Evolutionary conservation across 2,113 vertebrate genomes (phyloP), one percentile per base, ranked within the genome.

Genomic region (Hemicordylus capensis): DNA sequence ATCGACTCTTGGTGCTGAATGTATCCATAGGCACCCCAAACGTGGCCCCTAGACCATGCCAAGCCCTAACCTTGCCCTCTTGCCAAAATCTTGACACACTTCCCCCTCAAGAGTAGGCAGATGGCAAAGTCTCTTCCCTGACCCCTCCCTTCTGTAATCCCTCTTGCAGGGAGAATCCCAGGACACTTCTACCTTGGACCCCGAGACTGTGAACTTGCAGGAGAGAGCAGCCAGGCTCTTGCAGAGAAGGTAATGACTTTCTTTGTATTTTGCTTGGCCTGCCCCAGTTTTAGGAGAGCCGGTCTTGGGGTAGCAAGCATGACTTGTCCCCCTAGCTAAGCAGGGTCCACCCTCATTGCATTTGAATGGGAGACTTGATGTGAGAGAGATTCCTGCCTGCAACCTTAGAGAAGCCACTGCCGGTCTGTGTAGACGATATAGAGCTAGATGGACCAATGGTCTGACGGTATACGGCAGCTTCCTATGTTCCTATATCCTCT

Each of bases 121-220:
- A 17, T 51, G 73, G 46, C 46, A 46, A 28, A 75, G 19, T 56
- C 17, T 59, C 63, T 46, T 26, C 17, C n/a, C 14, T 64, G 28
- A 37, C 39, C 26, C 66, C 51, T 56, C 20, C 22, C 31, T 42
- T 37, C 17, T 58, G 51, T 79, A 14, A 39, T 0, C 0, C 70
- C 0, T 69, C 26, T 63, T 88, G 46, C 88, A 94, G 48, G 75
- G 96, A 96, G 75, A 85, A 79, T 89, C 93, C 61, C 97, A 95
- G 48, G 95, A 97, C 64, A 89, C 88, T 3, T 96, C 95, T 22
- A 92, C 94, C 44, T 91, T 96, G 39, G 97, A 98, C 73, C 87
- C 95, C 31, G 97, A 97, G 54, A 95, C 96, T 1, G 58, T 96
- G 34, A 95, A 93, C 63, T 94, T 98, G 37, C 97, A 98, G 76